Percentiles rank a stretch among this genome's conserved stretches.
Conservation (phyloP, 2,797 vertebrate species). For the Oreochromis mossambicus region DNA sequence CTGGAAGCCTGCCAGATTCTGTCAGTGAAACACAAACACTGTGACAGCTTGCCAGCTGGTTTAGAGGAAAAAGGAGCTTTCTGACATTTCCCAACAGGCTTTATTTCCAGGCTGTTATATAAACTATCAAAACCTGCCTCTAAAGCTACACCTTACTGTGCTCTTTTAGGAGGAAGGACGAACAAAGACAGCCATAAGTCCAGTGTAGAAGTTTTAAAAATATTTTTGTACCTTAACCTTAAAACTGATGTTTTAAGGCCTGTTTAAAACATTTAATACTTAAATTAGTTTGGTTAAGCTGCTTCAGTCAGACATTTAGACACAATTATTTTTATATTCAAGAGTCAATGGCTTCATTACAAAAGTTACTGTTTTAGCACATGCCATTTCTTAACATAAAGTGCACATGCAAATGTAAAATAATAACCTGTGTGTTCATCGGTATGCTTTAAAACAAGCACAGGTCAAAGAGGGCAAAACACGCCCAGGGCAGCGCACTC, state of each 20-base stretch:
- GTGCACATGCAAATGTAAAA: background rate
- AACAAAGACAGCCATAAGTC: background rate
- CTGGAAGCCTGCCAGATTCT: background rate
- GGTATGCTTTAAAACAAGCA: background rate
- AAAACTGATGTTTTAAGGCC: too few species aligned
- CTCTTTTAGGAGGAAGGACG: background rate
- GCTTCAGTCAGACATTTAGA: background rate
- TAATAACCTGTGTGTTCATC: background rate
- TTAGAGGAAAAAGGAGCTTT: background rate
- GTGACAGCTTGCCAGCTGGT: background rate
- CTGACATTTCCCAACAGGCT: background rate
- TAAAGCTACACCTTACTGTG: background rate
- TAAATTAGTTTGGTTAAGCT: background rate
- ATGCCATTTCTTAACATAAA: background rate
- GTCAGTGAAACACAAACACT: background rate
- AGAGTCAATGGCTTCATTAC: accelerated
- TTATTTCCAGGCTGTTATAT: background rate
- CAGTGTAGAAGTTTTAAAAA: background rate
- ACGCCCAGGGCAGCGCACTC: background rate
- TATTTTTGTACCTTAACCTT: background rate
- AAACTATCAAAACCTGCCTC: background rate
- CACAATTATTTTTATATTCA: background rate
- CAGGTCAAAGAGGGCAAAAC: background rate
- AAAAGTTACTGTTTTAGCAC: background rate
- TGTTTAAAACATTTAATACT: too few species aligned